Percentiles rank a stretch among this genome's conserved stretches.
Evolutionary conservation across 2,888 invertebrate genomes (phyloP).

Genomic region (Drosophila picticornis): DNA sequence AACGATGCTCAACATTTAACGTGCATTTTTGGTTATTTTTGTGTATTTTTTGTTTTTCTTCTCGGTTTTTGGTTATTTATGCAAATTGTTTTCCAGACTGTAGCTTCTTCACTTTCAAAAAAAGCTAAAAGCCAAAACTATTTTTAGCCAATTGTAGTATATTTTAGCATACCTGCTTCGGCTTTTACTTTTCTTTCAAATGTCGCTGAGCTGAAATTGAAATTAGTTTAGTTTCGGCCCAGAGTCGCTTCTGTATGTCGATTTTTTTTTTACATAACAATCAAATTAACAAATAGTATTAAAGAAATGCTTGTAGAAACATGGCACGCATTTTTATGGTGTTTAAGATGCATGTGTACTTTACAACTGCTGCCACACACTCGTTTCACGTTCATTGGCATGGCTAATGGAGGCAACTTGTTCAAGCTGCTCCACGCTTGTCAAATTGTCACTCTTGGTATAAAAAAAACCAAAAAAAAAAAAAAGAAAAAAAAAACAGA

Average conservation of each 20-base stretch:
- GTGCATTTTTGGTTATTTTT: constrained; percentile 8
- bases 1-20: constrained; percentile 20
- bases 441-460: constrained; percentile 37
- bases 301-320: constrained; percentile 46
- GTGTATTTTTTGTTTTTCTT: not conserved
- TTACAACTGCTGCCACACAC: constrained; percentile 29
- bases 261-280: constrained; percentile 65
- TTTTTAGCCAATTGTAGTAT: constrained; percentile 64
- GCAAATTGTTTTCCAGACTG: constrained; percentile 62
- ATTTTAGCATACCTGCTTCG: constrained; percentile 59
- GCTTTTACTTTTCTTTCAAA: constrained; percentile 74
- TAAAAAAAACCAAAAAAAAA: not conserved
- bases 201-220: constrained; percentile 67
- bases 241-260: constrained; percentile 48
- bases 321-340: constrained; percentile 59
- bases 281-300: constrained; percentile 49
- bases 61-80: constrained; percentile 53
- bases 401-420: constrained; percentile 39
- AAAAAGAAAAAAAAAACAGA: constrained; percentile 1
- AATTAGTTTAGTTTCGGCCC: constrained; percentile 67
- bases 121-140: constrained; percentile 33
- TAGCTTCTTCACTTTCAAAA: constrained; percentile 70
- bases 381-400: constrained; percentile 77
- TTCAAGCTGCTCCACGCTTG: constrained; percentile 24
- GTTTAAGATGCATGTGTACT: constrained; percentile 18